phyloP scores from a whole-genome alignment of 2,797 vertebrate genomes.

The Anolis apletophallus region DNA sequence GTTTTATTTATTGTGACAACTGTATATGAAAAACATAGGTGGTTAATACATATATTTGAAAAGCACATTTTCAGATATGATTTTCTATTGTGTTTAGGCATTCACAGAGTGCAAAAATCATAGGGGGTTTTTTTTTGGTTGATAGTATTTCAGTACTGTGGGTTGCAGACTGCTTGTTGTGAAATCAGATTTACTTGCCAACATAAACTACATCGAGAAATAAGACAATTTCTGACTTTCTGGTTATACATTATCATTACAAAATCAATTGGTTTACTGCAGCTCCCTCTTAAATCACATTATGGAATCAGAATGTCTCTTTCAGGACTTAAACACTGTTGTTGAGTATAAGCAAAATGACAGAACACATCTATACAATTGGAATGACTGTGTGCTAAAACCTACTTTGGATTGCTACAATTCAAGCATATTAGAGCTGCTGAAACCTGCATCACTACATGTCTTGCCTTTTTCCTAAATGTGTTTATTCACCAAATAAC shows the following conservation, averaged over 20 bases:
- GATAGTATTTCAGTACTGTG: background rate
- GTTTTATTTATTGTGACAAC: constrained; percentile 18
- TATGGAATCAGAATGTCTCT: background rate
- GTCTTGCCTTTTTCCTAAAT: no score
- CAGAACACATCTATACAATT: background rate
- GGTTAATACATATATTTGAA: background rate
- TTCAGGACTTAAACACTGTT: background rate
- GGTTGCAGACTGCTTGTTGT: background rate
- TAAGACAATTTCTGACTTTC: background rate
- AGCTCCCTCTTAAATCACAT: background rate
- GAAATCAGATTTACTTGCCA: background rate
- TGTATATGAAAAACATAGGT: background rate
- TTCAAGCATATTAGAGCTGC: background rate
- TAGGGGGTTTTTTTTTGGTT: background rate
- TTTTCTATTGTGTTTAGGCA: background rate
- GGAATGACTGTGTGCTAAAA: background rate
- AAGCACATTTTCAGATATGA: background rate
- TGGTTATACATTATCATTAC: background rate
- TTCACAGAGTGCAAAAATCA: background rate
- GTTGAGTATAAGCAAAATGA: background rate
- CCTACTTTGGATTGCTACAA: background rate
- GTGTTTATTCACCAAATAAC: background rate
- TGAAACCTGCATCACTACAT: background rate
- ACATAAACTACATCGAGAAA: background rate
- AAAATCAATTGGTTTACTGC: constrained; percentile 6